Evolutionary conservation across 1,140 invertebrate genomes (phyloP), one percentile per base, ranked within the genome.

Genomic region (Laodelphax striatellus): DNA sequence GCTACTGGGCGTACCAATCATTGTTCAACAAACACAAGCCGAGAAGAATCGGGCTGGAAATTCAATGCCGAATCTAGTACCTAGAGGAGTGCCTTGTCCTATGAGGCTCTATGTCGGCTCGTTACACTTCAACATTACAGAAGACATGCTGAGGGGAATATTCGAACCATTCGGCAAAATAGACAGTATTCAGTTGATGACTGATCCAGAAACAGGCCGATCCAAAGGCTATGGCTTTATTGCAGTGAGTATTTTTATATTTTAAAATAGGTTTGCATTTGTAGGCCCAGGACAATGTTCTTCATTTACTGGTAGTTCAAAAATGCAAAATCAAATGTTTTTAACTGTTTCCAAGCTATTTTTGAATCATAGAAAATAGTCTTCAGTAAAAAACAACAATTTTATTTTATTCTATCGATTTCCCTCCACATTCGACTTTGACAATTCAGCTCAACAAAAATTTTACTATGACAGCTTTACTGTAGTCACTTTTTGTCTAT

Each of bases 101-200:
- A 95, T 98, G 84, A 83, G 94, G 70, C 75, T 99, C 0, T 98
- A 98, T 75, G 94, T 99, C 58, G 95, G 96, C 10, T 98, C 95
- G 28, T 76, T 99, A 24, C 97, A 99, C 77, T 98, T 97, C 69
- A 98, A 98, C 71, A 99, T 99, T 57, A 98, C 93, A 16, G 96
- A 99, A 78, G 96, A 99, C 60, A 99, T 99, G 97, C 77, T 99
- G 19, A 76, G 87, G 64, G 93, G 93, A 24, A 98, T 99, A 61
- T 99, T 99, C 78, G 97, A 99, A 76, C 97, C 97, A 1, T 99
- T 99, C 78, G 97, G 97, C 57, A 95, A 95, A 80, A 96, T 99
- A 71, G 94, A 98, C 71, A 90, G 89, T 63, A 97, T 99, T 68
- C 92, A 97, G 73, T 75, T 99, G 19, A 94, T 97, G 68, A 92